Evolutionary conservation across 2,113 vertebrate species (phyloP).

Genomic region (Symphodus melops): DNA sequence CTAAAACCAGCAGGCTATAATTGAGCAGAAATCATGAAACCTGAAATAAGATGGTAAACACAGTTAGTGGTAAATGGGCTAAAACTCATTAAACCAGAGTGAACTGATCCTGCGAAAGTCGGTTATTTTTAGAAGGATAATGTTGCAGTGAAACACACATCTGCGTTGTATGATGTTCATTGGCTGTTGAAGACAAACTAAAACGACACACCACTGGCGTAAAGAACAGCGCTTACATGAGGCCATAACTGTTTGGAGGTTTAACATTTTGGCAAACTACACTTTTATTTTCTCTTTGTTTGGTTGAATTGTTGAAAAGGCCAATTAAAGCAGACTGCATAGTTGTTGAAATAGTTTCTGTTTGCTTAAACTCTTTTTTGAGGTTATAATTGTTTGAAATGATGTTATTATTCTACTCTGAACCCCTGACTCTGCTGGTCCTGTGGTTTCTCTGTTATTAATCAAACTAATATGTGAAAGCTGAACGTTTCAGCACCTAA

Average conservation of each 20-base stretch:
- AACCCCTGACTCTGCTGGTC: neutral
- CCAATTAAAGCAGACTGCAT: neutral
- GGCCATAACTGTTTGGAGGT: neutral
- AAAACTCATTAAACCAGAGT: neutral
- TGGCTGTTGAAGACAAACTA: neutral
- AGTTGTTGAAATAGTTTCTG: constrained; percentile 21
- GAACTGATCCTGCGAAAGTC: neutral
- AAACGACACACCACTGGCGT: constrained; percentile 17
- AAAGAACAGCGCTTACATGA: neutral
- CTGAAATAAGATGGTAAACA: constrained; percentile 12
- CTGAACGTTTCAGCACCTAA: constrained; percentile 24
- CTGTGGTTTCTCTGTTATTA: constrained; percentile 25
- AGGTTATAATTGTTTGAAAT: constrained; percentile 7
- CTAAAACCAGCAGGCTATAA: neutral
- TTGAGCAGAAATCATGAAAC: constrained; percentile 4
- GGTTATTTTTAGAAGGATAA: neutral
- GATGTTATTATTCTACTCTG: constrained; percentile 21
- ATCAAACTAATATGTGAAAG: constrained; percentile 10
- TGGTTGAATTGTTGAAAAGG: neutral
- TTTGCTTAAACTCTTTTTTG: constrained; percentile 25
- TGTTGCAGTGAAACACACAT: neutral
- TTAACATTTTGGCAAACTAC: neutral
- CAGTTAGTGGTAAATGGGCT: constrained; percentile 21
- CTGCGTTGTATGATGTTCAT: neutral
- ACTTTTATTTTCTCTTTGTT: constrained; percentile 14